Evolutionary conservation across 1,140 invertebrate genomes (phyloP), one percentile per base, ranked within the genome.

Genomic region (Formica exsecta): DNA sequence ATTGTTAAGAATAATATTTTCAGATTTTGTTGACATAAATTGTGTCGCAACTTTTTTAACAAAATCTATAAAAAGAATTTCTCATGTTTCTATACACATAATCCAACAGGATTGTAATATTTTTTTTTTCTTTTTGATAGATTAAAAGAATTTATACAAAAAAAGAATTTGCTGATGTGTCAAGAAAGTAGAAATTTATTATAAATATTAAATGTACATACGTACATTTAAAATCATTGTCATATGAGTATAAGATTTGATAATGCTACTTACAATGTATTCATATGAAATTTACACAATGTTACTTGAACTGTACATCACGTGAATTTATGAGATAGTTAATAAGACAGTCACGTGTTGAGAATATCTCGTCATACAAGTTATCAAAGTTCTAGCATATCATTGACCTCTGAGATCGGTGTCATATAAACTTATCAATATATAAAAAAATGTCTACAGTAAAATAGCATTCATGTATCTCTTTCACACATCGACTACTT

Each of bases 371-470:
- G 32, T 86, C 88, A 87, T 85, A 73, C 59, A 64, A 90, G 81
- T 92, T 92, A 93, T 93, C 91, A 51, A 44, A 64, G 57, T 86
- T 83, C 41, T 85, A 77, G 65, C 70, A 68, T 80, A 87, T 76
- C 86, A n/a, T 32, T 91, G 81, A 90, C 87, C 87, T 85, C 5
- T 1, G 25, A 54, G 4, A 86, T 73, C 36, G 65, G 44, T 59
- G 51, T 66, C 19, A 59, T n/a, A 70, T n/a, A 19, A 22, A 57
- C 29, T 22, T 3, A 48, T 68, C n/a, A 29, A 1, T 57, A 6
- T 16, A 80, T 70, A 41, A 80, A 80, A 80, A 80, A 4, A 3
- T 7, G 2, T 64, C 16, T 76, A 16, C 22, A 57, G 32, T 48
- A 11, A 54, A 59, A 5, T 2, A 70, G 41, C 57, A 59, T 80